Evolutionary conservation across 1,140 invertebrate genomes (phyloP), one percentile per base, ranked within the genome.

Genomic region (Eueides isabella): DNA sequence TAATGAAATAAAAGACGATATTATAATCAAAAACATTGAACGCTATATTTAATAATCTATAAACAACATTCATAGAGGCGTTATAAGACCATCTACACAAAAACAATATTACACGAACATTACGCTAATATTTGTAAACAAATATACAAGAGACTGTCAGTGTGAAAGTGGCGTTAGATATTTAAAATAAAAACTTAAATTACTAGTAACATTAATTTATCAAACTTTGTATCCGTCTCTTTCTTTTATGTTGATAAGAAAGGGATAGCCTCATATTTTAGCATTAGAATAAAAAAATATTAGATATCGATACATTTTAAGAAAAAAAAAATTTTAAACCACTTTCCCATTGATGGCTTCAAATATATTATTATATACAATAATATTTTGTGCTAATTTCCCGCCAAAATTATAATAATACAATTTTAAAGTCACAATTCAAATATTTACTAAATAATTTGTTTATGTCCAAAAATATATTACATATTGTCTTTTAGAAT

Each of bases 31-130:
- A 92, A 92, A 92, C 88, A 92, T 86, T 82, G 88, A 92, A 87
- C 82, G 76, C 89, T 92, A 88, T 92, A 90, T 90, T 92, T 76
- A 79, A 82, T 88, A 85, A 67, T 85, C 87, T 90, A 90, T 82
- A 89, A 86, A 90, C 88, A 92, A 92, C 90, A 92, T 91, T 85
- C 82, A 91, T 87, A 86, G 80, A 83, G 76, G 80, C 82, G 76
- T 87, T 85, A 83, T 80, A 72, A 78, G 65, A 81, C 72, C 71
- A 76, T 79, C 75, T 85, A 82, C 67, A 79, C 69, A 78, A 77
- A 78, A 80, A 86, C 67, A 69, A 69, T 69, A 30, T 33, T 69
- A 30, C 30, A 55, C 19, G 48, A 23, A 55, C 11, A 55, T 55
- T 55, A 55, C 48, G n/a, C 55, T 72, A 44, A 38, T 23, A 26